Percentiles rank a stretch among this genome's conserved stretches.
Conservation (phyloP, 2,888 invertebrate genomes). For the Acleris holmiana region DNA sequence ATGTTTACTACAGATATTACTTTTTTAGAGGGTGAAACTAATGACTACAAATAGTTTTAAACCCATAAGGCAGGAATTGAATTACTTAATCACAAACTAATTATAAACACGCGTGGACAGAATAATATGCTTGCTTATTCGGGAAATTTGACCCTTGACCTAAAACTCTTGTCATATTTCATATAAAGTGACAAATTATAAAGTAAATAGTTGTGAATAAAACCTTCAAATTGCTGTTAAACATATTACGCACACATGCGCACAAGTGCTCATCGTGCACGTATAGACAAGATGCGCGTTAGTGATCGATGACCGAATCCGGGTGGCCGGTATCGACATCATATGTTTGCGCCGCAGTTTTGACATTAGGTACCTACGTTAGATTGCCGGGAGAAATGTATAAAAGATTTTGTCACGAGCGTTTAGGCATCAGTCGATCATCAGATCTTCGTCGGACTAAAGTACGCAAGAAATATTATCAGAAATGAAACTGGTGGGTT, state of each 20-base stretch:
- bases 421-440: slow-evolving; percentile 70
- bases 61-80: neutral
- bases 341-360: slow-evolving; percentile 61
- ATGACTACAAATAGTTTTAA: neutral
- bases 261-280: slow-evolving; percentile 45
- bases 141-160: slow-evolving; percentile 40
- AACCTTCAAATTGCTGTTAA: slow-evolving; percentile 55
- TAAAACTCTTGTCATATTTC: slow-evolving; percentile 45
- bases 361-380: slow-evolving; percentile 61
- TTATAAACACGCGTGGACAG: neutral
- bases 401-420: slow-evolving; percentile 69
- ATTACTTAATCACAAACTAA: neutral
- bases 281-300: slow-evolving; percentile 30
- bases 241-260: slow-evolving; percentile 47
- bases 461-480: slow-evolving; percentile 49
- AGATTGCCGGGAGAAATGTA: slow-evolving; percentile 70
- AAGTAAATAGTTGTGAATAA: slow-evolving; percentile 59
- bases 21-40: neutral
- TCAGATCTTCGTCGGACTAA: slow-evolving; percentile 61
- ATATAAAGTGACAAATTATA: slow-evolving; percentile 59
- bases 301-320: slow-evolving; percentile 63
- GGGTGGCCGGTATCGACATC: slow-evolving; percentile 64
- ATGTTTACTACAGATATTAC: too few species aligned
- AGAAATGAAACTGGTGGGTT: slow-evolving; percentile 78
- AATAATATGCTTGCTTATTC: slow-evolving; percentile 13